Conservation (phyloP, 92 coral and sea anemone genomes). For the Pocillopora grandis region DNA sequence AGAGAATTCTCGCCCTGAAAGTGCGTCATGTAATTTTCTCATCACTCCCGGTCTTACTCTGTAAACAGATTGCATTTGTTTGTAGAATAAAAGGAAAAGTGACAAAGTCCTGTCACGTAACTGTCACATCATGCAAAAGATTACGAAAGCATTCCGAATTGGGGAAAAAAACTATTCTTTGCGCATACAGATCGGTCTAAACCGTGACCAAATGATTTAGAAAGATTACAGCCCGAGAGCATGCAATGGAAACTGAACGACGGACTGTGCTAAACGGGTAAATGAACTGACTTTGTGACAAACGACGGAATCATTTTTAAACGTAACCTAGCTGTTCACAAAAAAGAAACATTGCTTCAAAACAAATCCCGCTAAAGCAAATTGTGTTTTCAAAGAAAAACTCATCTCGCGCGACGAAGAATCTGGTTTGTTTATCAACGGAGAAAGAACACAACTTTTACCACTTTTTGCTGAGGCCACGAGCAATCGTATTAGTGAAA, state of each 20-base stretch:
- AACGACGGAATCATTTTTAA: background rate
- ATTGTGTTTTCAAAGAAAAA: background rate
- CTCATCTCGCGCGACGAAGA: background rate
- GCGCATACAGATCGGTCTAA: background rate
- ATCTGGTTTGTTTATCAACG: background rate
- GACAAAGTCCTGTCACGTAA: background rate
- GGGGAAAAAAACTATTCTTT: background rate
- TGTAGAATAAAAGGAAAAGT: background rate
- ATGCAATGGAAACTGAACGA: background rate
- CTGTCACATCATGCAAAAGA: background rate
- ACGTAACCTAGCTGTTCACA: background rate
- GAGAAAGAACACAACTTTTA: slow-evolving; percentile 3
- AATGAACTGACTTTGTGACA: background rate
- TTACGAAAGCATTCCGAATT: background rate
- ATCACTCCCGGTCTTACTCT: background rate
- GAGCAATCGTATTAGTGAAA: too few species aligned
- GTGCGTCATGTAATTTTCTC: background rate
- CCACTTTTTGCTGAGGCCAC: background rate
- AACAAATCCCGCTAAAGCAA: background rate
- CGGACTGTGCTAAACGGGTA: background rate
- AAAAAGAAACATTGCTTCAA: background rate
- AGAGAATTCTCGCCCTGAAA: background rate
- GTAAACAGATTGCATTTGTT: background rate
- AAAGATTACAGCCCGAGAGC: background rate
- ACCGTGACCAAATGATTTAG: too few species aligned